A percentile compares a stretch with the other conserved stretches of the same genome.
phyloP scores from a whole-genome alignment of 2,113 vertebrate species.

The Eulemur rufifrons region DNA sequence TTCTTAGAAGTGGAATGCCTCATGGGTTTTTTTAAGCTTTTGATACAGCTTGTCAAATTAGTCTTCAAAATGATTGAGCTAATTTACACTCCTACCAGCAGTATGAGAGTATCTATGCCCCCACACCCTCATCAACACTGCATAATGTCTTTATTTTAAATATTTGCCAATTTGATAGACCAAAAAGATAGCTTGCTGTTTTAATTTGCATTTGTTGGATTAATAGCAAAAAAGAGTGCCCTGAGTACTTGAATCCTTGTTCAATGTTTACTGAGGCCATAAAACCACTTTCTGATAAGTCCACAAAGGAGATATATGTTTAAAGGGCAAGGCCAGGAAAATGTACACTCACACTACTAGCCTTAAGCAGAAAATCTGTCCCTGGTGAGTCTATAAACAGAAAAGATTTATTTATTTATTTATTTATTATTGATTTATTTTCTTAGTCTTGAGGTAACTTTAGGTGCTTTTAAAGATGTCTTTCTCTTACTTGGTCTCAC shows the following conservation, averaged over 20 bases:
- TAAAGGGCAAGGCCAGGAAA: background rate
- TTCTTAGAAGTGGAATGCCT: conserved; percentile 65
- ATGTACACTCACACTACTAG: background rate
- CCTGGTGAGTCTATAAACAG: background rate
- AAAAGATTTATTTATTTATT: background rate
- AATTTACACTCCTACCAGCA: conserved; percentile 66
- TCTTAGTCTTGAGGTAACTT: background rate
- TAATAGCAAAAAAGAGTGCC: conserved; percentile 13
- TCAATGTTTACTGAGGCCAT: background rate
- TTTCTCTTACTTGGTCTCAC: background rate
- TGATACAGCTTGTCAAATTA: conserved; percentile 69
- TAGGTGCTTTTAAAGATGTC: background rate
- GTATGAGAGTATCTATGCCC: background rate
- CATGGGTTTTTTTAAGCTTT: conserved; percentile 56
- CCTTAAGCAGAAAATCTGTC: background rate
- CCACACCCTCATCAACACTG: conserved; percentile 66
- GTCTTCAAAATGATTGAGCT: conserved; percentile 73
- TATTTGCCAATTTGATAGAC: conserved; percentile 65
- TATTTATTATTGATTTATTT: background rate
- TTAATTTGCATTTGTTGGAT: conserved; percentile 61
- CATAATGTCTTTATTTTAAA: conserved; percentile 72
- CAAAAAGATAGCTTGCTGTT: conserved; percentile 59
- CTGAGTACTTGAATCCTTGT: conserved; percentile 32
- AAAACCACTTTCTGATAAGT: background rate
- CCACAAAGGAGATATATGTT: background rate